Evolutionary conservation across 2,888 invertebrate species (phyloP), one percentile per base, ranked within the genome.

Genomic region (Nemotelus pantherinus): DNA sequence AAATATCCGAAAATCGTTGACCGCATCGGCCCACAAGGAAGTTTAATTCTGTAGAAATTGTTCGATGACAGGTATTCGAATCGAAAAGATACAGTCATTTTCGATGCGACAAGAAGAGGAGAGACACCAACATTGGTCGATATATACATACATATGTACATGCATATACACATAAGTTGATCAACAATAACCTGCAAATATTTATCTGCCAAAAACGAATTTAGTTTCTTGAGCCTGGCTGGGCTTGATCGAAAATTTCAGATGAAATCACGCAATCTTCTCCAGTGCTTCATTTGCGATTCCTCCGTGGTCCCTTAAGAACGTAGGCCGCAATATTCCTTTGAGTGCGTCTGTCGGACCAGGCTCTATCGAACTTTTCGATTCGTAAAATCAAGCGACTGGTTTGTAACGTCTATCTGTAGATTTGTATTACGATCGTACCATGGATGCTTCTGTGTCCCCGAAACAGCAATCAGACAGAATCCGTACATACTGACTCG

Each of bases 211-310:
- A 63, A 41, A 57, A 63, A 7, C 5, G 41, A 63, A 63, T 5
- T 63, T 41, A 25, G 3, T 63, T 41, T 63, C 43, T 39, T 63
- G 9, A 43, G 3, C 63, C 63, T 25, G 25, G 25, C 25, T 25
- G 25, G 25, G 25, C 25, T 2, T 53, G 7, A 53, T 53, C 43
- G 39, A 39, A 43, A 43, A 39, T 63, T 63, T 63, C 63, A 41
- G 43, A 43, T 7, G 63, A 63, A 63, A 63, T 63, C 63, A 63
- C 63, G 63, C 63, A 5, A 63, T 63, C 63, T 63, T 25, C 41
- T 39, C 9, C 43, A 9, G 63, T 7, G n/a, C 43, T 41, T 25
- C 43, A 43, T n/a, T 25, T 57, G 10, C 57, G 10, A 57, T 63
- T 41, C 3, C 43, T 25, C 25, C 25, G 25, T 43, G 39, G 63